Evolutionary conservation across 1,140 invertebrate genomes (phyloP), one percentile per base, ranked within the genome.

Genomic region (Gonatopus flavifemur): DNA sequence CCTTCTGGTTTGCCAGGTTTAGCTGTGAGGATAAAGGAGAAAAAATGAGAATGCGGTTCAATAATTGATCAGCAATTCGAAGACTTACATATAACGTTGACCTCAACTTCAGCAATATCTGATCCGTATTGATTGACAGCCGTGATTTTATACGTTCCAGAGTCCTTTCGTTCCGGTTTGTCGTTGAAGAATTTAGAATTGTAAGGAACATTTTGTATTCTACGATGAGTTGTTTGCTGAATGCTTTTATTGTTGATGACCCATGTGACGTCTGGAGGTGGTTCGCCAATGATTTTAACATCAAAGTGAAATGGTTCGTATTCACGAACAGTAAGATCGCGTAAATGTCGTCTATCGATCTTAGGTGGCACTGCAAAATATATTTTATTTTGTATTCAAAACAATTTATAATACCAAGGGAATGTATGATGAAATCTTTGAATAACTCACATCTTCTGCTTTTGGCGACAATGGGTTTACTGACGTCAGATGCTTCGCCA

Each of bases 1-100:
- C 95, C 96, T 80, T 96, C 92, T 0, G 96, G 96, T 67, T 90
- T 89, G 18, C 87, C 85, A 36, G 96, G 96, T 76, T 93, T 92
- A 25, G 90, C 93, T 94, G 32, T 9, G 9, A 37, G 0, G 41
- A 38, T 25, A 15, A 39, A 47, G 12, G 40, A 19, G 43, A 15
- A 15, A 35, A 21, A 44, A 19, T 24, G 33, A 24, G 15, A 12
- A 48, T 30, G 28, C 4, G 13, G 3, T 16, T 31, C 8, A 37
- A 41, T 32, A 45, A 30, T 39, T 20, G 16, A 10, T 46, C 21
- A 24, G 16, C 32, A 37, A 36, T 33, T 35, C 12, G 8, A 35
- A 46, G 59, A 80, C 86, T 87, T 81, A 92, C 92, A 91, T 58
- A 94, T 84, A 54, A 97, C 89, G 64, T 85, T 91, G 38, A 97